Evolutionary conservation across 2,888 invertebrate genomes (phyloP).

Genomic region (Dryomyza anilis): DNA sequence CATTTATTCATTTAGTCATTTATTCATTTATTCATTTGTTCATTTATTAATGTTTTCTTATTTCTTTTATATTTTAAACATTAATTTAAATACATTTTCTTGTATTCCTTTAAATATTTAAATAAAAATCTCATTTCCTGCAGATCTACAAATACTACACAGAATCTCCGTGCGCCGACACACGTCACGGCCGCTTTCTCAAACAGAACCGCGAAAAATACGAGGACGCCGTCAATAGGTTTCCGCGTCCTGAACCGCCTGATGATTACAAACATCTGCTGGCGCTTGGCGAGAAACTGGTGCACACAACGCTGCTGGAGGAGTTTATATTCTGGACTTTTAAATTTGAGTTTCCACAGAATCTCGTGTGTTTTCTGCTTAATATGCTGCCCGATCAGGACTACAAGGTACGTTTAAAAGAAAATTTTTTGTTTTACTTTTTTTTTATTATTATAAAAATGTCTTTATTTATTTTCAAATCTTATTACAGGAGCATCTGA

Average conservation of each 20-base stretch:
- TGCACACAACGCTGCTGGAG: slow-evolving; percentile 85
- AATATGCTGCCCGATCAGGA: slow-evolving; percentile 94
- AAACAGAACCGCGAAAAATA: slow-evolving; percentile 76
- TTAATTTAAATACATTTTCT: no score
- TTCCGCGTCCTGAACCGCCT: slow-evolving; percentile 76
- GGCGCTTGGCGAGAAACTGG: slow-evolving; percentile 76
- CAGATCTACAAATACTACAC: slow-evolving; percentile 76
- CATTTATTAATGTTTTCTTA: no score
- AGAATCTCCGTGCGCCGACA: slow-evolving; percentile 70
- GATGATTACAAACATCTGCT: slow-evolving; percentile 81
- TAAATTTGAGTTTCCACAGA: slow-evolving; percentile 96
- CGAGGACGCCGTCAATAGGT: slow-evolving; percentile 78
- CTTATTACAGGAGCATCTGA: slow-evolving; percentile 80
- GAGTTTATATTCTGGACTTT: slow-evolving; percentile 99
- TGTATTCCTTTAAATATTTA: no score
- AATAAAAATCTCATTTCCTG: slow-evolving; percentile 36
- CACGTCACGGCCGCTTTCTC: slow-evolving; percentile 76
- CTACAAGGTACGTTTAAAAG: slow-evolving; percentile 73
- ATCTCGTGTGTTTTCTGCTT: slow-evolving; percentile 90
- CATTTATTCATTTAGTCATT: no score
- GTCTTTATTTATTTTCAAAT: not conserved
- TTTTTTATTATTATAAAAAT: not conserved
- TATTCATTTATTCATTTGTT: no score
- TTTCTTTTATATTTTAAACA: no score
- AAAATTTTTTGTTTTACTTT: no score